phyloP scores from a whole-genome alignment of 1,140 invertebrate species.

The Venturia canescens region DNA sequence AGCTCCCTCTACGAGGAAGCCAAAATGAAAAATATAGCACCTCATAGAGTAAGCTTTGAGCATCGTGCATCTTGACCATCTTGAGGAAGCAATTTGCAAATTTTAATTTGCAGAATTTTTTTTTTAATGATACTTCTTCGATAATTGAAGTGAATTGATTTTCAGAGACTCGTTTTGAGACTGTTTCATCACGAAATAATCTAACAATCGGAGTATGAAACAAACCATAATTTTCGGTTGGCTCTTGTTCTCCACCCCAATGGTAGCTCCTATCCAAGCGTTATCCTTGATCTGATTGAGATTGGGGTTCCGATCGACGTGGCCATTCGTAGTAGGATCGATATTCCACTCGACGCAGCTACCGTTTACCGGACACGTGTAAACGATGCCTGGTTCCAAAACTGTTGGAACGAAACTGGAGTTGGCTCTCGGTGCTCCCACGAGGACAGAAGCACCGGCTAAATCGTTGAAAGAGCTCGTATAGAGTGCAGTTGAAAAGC shows the following conservation, averaged over 20 bases:
- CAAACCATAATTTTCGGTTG: slow-evolving; percentile 62
- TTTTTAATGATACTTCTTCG: no score
- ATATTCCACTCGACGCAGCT: slow-evolving; percentile 46
- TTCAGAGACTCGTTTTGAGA: no score
- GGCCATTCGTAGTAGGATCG: slow-evolving; percentile 54
- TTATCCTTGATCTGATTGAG: slow-evolving; percentile 55
- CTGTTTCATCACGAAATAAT: no score
- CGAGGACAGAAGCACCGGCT: slow-evolving; percentile 53
- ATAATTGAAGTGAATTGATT: no score
- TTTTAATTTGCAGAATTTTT: no score
- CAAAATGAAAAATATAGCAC: no score
- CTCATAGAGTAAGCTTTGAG: no score
- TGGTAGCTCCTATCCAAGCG: slow-evolving; percentile 63
- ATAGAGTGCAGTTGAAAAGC: slow-evolving; percentile 63
- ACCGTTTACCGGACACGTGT: slow-evolving; percentile 56
- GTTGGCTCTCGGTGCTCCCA: slow-evolving; percentile 66
- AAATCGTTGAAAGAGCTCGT: slow-evolving; percentile 4
- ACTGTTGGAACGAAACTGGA: slow-evolving; percentile 41
- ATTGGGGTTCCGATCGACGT: neutral
- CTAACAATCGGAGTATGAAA: neutral
- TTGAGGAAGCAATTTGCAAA: no score
- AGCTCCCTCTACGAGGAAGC: no score
- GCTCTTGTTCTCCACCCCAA: slow-evolving; percentile 57
- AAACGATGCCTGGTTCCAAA: slow-evolving; percentile 64
- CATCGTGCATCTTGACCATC: no score